Base-by-base conservation (phyloP, 2,113 vertebrate genomes). In the Leptobrachium leishanense region DNA sequence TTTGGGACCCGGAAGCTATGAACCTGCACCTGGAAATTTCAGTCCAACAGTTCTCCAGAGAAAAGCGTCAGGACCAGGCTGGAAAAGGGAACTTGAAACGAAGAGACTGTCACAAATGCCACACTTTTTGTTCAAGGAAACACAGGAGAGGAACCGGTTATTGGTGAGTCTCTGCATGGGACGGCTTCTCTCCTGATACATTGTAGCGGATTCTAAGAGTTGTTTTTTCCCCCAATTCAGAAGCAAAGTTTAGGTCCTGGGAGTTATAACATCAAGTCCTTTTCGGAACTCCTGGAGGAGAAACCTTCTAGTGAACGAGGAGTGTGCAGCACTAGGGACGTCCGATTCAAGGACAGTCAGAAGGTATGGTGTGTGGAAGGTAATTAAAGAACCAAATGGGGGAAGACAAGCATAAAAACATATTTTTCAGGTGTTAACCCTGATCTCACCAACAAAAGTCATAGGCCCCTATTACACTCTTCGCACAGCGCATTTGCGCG, bases 1-100 rank as follows among this genome's bases (percentile, higher is more conserved):
- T 10, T 50, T 88, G 63, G 91, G 89, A n/a, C 89, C 90, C 6
- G 92, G 90, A 5, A 84, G 81, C 44, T 92, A 93, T 5, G 77
- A 77, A 69, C 50, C 12, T 72, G 83, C 82, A 65, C 73, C 77
- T 10, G 86, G 87, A 53, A 81, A 84, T 72, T 91, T 93, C 77
- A 87, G 87, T 5, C 63, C 74, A 15, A 66, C 41, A 43, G 83
- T 50, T 0, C 75, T 87, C 13, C 78, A 77, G 79, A 81, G 83
- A 63, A 85, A 79, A 55, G 6, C 75, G 9, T 41, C 83, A 31
- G 84, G 84, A 3, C 89, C 86, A 2, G 90, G 86, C 44, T 91
- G 90, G 90, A 84, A 86, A 72, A 83, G 74, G 72, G 85, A 82
- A 3, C 79, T 87, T 62, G 81, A 86, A 63, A 82, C 78, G 0